Percentiles rank a stretch among this genome's conserved stretches.
Evolutionary conservation across 1,140 invertebrate genomes (phyloP).

Genomic region (Drosophila sturtevanti): DNA sequence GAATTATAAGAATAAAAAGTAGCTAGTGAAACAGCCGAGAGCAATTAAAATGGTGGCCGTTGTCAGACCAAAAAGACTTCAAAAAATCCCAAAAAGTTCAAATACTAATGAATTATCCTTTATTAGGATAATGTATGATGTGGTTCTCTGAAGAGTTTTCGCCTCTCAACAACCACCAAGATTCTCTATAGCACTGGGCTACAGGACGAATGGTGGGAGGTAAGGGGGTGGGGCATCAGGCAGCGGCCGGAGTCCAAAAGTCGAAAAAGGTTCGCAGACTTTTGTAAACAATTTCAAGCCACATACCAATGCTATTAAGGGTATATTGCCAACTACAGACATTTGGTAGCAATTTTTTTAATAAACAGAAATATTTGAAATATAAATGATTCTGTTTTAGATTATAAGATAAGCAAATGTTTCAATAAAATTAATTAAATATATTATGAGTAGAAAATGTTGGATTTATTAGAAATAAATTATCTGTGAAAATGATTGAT

Average conservation of each 20-base stretch:
- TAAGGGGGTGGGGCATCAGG: background rate
- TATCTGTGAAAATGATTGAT: no score
- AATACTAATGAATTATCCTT: constrained; percentile 83
- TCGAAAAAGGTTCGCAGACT: constrained; percentile 64
- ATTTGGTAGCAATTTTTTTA: background rate
- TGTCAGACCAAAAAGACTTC: constrained; percentile 69
- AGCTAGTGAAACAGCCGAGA: constrained; percentile 30
- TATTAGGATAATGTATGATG: constrained; percentile 83
- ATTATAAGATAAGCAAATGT: no score
- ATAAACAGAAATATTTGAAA: no score
- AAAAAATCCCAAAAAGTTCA: constrained; percentile 82
- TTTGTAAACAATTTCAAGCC: constrained; percentile 19
- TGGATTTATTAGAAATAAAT: no score
- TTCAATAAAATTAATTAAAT: no score
- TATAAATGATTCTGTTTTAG: no score
- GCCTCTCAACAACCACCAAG: constrained; percentile 13
- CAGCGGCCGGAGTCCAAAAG: constrained; percentile 39
- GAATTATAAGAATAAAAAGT: background rate
- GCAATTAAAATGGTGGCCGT: constrained; percentile 69
- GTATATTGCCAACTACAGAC: background rate
- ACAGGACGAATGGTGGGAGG: background rate
- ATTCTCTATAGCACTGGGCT: constrained; percentile 22
- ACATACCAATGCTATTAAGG: background rate
- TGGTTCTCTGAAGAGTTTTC: constrained; percentile 77
- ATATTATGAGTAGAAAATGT: no score